A percentile compares a stretch with the other conserved stretches of the same genome.
Conservation (phyloP, 2,888 invertebrate genomes). For the Dicranocentrus wangi region DNA sequence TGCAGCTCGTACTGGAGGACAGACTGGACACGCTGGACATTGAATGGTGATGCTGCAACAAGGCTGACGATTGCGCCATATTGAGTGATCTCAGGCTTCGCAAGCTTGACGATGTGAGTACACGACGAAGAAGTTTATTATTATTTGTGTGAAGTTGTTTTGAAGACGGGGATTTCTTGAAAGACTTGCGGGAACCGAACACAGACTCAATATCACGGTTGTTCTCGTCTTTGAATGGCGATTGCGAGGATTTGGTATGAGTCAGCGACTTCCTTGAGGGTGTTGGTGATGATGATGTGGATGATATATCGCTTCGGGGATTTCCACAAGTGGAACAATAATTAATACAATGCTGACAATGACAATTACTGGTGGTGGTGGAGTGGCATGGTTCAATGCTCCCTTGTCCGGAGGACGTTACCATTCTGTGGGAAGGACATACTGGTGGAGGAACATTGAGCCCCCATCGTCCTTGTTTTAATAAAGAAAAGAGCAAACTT, state of each 20-base stretch:
- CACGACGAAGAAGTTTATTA: slow-evolving; percentile 9
- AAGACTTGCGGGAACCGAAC: slow-evolving; percentile 60
- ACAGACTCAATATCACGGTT: slow-evolving; percentile 56
- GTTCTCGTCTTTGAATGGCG: slow-evolving; percentile 25
- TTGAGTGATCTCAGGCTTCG: slow-evolving; percentile 12
- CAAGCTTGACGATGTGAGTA: slow-evolving; percentile 16
- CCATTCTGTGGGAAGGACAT: slow-evolving; percentile 26
- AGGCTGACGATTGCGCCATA: slow-evolving; percentile 33
- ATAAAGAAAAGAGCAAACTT: slow-evolving; percentile 45
- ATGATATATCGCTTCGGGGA: neutral
- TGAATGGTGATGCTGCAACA: slow-evolving; percentile 23
- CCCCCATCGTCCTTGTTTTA: slow-evolving; percentile 59
- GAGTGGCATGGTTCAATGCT: slow-evolving; percentile 12
- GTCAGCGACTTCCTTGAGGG: neutral
- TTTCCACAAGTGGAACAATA: slow-evolving; percentile 47
- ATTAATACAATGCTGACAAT: slow-evolving; percentile 22
- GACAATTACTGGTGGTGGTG: neutral
- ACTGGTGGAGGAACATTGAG: neutral
- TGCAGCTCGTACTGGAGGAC: slow-evolving; percentile 55
- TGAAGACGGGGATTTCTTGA: slow-evolving; percentile 30
- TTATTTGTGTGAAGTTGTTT: slow-evolving; percentile 23
- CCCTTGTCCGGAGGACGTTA: neutral
- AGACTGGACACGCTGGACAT: slow-evolving; percentile 61
- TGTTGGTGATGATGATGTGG: neutral
- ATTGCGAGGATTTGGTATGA: slow-evolving; percentile 12